These are phyloP conservation scores for Eucriotettix oculatus DNA, from an alignment of 2,888 invertebrate genomes.

Conservation along the genomic window DNA sequence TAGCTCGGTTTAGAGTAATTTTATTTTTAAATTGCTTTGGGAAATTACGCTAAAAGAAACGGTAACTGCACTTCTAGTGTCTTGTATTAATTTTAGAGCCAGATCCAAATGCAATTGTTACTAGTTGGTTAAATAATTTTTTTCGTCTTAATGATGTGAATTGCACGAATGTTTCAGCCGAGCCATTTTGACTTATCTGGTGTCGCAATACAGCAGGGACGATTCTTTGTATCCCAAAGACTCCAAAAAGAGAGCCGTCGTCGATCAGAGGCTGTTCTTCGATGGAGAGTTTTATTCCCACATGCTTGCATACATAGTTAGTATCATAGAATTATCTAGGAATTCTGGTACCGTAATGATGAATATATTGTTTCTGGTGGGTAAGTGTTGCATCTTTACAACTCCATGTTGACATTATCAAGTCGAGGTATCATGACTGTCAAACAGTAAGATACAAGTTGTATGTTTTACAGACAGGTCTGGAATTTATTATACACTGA, in stretches of 20 bases:
- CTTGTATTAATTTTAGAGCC: no score
- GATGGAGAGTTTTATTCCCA: slow-evolving; percentile 38
- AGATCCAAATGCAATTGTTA: no score
- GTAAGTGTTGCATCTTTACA: no score
- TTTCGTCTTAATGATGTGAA: slow-evolving; percentile 4
- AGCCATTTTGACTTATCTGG: slow-evolving; percentile 64
- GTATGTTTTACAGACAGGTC: no score
- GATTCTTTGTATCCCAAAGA: slow-evolving; percentile 63
- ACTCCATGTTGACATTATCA: no score
- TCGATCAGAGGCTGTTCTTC: slow-evolving; percentile 67
- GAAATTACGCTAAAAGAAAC: no score
- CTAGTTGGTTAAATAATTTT: not conserved
- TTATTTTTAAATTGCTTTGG: no score
- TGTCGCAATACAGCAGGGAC: slow-evolving; percentile 62
- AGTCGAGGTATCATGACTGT: no score
- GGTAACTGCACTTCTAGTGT: slow-evolving; percentile 15
- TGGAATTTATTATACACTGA: no score
- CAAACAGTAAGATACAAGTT: no score
- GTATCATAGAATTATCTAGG: slow-evolving; percentile 21
- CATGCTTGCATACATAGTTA: no score
- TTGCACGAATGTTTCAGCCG: slow-evolving; percentile 31
- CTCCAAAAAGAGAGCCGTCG: slow-evolving; percentile 52
- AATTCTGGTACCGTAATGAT: slow-evolving; percentile 39
- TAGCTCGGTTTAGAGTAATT: no score
- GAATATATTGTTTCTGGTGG: slow-evolving; percentile 30